Percentiles rank a stretch among this genome's conserved stretches.
Conservation (phyloP, 2,888 invertebrate species). For the Yponomeuta malinellus region DNA sequence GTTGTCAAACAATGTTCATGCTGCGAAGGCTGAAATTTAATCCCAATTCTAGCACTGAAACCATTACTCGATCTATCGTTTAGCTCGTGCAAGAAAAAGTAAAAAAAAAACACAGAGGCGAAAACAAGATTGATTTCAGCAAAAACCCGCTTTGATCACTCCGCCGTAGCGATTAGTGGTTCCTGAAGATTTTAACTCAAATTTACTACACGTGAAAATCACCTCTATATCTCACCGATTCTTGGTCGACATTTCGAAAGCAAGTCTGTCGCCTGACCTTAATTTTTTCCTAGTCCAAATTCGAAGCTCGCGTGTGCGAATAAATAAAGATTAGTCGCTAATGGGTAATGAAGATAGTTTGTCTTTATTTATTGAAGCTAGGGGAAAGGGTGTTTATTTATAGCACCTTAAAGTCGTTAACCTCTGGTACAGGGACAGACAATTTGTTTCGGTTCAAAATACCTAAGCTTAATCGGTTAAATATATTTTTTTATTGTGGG, state of each 20-base stretch:
- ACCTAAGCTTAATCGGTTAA: too few relatives aligned
- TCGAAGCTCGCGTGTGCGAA: slow-evolving; percentile 1
- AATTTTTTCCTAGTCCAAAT: slow-evolving; percentile 13
- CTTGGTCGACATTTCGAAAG: background rate
- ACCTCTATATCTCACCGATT: background rate
- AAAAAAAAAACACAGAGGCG: slow-evolving; percentile 10
- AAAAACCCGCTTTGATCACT: slow-evolving; percentile 21
- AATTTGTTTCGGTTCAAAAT: background rate
- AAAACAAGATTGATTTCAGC: slow-evolving; percentile 27
- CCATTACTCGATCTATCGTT: slow-evolving; percentile 12
- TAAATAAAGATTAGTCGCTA: slow-evolving; percentile 14
- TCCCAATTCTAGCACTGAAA: slow-evolving; percentile 12
- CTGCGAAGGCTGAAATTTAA: slow-evolving; percentile 2
- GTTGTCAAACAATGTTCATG: too few relatives aligned
- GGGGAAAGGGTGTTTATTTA: background rate
- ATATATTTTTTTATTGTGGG: too few relatives aligned
- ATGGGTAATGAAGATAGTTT: background rate
- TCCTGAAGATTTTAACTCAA: slow-evolving; percentile 5
- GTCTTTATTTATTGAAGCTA: background rate
- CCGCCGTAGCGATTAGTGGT: slow-evolving; percentile 18
- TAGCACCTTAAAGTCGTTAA: background rate
- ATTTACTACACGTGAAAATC: background rate
- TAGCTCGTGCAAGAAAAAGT: background rate
- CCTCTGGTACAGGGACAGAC: background rate
- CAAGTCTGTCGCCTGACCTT: background rate